Percentiles rank a stretch among this genome's conserved stretches.
Conservation (phyloP, 1,140 invertebrate species). For the Drosophila pandora region DNA sequence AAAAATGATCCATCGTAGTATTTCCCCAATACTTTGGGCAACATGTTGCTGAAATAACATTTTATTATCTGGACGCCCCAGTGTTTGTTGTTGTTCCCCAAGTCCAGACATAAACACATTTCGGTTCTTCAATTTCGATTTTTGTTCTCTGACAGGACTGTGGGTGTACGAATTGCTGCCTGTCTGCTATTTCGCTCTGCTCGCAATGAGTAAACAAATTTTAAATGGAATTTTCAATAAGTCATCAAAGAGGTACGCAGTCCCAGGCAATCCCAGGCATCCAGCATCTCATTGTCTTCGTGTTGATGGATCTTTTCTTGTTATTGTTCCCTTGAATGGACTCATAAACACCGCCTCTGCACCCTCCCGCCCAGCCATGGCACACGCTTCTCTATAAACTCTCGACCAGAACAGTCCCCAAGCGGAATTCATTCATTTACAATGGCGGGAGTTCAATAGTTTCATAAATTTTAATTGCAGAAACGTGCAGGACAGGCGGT, state of each 20-base stretch:
- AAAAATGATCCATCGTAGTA: conserved; percentile 13
- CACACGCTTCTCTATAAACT: background rate
- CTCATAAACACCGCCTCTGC: conserved; percentile 17
- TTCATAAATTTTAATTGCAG: conserved; percentile 80
- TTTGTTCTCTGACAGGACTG: conserved; percentile 60
- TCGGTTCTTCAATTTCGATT: conserved; percentile 64
- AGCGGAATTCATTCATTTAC: conserved; percentile 58
- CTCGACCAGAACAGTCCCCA: background rate
- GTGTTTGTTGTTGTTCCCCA: conserved; percentile 28
- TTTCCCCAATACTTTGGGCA: conserved; percentile 7
- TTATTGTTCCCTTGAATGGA: conserved; percentile 36
- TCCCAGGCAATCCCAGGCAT: background rate
- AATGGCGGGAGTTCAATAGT: conserved; percentile 72
- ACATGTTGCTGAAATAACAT: conserved; percentile 30
- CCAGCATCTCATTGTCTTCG: conserved; percentile 19
- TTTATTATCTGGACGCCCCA: conserved; percentile 25
- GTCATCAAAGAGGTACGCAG: conserved; percentile 67
- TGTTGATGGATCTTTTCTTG: conserved; percentile 52
- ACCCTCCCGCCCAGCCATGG: background rate
- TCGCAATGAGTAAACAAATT: conserved; percentile 81
- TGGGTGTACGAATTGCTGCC: conserved; percentile 21
- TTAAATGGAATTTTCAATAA: conserved; percentile 83
- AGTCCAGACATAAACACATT: conserved; percentile 74
- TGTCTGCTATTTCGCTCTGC: conserved; percentile 58
- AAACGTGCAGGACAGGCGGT: conserved; percentile 52